Conservation (phyloP, 2,797 vertebrate genomes). For the Sebastes taczanowskii region DNA sequence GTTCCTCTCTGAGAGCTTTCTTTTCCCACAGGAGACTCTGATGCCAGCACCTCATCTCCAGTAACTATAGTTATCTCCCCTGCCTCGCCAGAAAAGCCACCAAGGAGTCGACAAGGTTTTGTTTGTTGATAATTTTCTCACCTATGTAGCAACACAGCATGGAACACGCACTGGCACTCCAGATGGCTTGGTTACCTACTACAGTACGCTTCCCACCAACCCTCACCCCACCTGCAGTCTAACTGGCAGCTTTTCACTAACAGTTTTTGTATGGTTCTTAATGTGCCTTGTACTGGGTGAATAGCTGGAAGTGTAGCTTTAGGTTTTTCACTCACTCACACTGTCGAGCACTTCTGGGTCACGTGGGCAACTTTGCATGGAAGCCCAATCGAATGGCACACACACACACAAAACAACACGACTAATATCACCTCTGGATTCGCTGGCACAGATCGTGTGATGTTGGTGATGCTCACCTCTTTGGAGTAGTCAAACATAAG, state of each 20-base stretch:
- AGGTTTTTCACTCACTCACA: conserved; percentile 25
- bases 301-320: conserved; percentile 9
- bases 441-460: not conserved
- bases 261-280: conserved; percentile 35
- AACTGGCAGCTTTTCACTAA: conserved; percentile 65
- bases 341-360: conserved; percentile 32
- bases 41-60: conserved; percentile 77
- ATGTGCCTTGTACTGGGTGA: conserved; percentile 35
- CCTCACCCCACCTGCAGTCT: conserved; percentile 36
- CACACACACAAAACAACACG: not conserved
- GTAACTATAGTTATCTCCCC: conserved; percentile 85
- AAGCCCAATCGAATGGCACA: not conserved
- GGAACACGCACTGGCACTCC: conserved; percentile 53
- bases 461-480: conserved; percentile 25
- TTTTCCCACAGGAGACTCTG: conserved; percentile 80
- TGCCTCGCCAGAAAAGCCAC: conserved; percentile 86
- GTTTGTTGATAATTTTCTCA: conserved; percentile 74
- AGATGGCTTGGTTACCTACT: conserved; percentile 32
- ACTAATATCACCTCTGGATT: conserved; percentile 8
- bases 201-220: conserved; percentile 8
- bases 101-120: conserved; percentile 87
- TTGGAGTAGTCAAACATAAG: not conserved
- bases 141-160: conserved; percentile 64
- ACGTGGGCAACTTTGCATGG: conserved; percentile 28
- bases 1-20: conserved; percentile 66